Percentiles rank a stretch among this genome's conserved stretches.
Conservation (phyloP, 2,113 vertebrate genomes). For the Pituophis catenifer region DNA sequence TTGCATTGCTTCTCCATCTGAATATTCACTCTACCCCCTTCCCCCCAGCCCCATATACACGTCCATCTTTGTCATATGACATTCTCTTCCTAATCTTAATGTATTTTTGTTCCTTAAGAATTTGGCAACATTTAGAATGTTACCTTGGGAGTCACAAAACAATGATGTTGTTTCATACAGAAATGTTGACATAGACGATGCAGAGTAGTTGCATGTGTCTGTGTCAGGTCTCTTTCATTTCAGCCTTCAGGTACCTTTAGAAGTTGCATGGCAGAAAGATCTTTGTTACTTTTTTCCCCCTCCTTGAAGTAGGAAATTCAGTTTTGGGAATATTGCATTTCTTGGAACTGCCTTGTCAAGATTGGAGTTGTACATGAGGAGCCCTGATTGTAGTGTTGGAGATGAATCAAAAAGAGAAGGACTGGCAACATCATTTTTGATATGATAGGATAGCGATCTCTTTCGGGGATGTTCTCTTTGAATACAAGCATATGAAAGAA, state of each 20-base stretch:
- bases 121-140: constrained; percentile 52
- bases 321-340: neutral
- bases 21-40: constrained; percentile 46
- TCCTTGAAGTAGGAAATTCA: neutral
- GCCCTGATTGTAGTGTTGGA: neutral
- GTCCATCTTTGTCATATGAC: constrained; percentile 34
- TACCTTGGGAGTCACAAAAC: constrained; percentile 60
- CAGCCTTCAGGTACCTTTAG: neutral
- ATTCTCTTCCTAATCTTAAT: constrained; percentile 39
- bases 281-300: neutral
- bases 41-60: constrained; percentile 9
- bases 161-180: constrained; percentile 56
- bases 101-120: constrained; percentile 55
- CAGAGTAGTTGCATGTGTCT: constrained; percentile 43
- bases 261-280: neutral
- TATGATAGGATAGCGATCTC: neutral
- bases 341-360: neutral
- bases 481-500: neutral
- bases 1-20: constrained; percentile 60
- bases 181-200: constrained; percentile 52
- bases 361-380: neutral
- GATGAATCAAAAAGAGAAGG: neutral
- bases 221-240: constrained; percentile 35
- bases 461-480: neutral
- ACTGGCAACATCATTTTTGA: neutral